Percentiles rank a stretch among this genome's conserved stretches.
Conservation (phyloP, 2,797 vertebrate species). For the Macrochelys suwanniensis region DNA sequence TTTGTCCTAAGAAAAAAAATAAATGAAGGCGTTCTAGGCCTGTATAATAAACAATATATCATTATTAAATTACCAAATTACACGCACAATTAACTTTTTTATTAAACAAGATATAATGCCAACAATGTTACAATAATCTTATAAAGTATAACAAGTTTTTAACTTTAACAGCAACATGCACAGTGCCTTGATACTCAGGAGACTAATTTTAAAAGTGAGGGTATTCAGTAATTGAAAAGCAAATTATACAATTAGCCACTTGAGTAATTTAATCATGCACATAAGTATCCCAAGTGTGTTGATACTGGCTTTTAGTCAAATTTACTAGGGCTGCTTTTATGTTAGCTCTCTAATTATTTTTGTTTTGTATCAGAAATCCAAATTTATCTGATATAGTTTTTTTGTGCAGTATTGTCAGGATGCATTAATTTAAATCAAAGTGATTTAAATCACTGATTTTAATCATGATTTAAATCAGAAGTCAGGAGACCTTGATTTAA, state of each 20-base stretch:
- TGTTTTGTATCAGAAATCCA: constrained; percentile 70
- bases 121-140: constrained; percentile 79
- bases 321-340: constrained; percentile 70
- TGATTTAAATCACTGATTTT: neutral
- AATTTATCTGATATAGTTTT: constrained; percentile 63
- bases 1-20: constrained; percentile 45
- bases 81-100: constrained; percentile 86
- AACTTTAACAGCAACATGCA: constrained; percentile 76
- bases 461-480: no score
- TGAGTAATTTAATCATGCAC: constrained; percentile 83
- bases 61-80: constrained; percentile 84
- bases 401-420: neutral
- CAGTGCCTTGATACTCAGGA: constrained; percentile 74
- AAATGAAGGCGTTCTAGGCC: constrained; percentile 66
- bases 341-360: constrained; percentile 78
- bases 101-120: constrained; percentile 82
- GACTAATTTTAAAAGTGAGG: constrained; percentile 78
- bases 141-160: constrained; percentile 78
- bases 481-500: neutral
- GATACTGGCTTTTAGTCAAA: constrained; percentile 80
- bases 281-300: constrained; percentile 76
- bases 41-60: constrained; percentile 79
- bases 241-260: constrained; percentile 83
- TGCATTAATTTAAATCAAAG: neutral
- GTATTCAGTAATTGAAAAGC: constrained; percentile 80